phyloP scores from a whole-genome alignment of 2,797 vertebrate genomes.

The Coccyzus lansbergi region DNA sequence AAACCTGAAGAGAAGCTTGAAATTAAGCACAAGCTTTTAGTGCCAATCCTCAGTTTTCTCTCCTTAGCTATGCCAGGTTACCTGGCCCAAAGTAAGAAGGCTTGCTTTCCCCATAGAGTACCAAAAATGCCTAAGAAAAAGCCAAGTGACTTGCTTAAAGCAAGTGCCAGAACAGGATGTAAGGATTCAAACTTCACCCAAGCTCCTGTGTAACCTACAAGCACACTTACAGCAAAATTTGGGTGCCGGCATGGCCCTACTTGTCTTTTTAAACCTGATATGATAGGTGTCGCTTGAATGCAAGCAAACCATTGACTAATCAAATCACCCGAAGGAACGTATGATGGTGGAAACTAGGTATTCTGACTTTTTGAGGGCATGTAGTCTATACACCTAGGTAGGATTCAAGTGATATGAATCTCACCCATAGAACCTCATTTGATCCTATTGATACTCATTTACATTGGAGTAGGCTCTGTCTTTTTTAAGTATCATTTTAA shows the following conservation, averaged over 20 bases:
- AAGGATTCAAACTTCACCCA: neutral
- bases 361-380: neutral
- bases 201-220: neutral
- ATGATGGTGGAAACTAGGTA: neutral
- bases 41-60: neutral
- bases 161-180: neutral
- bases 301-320: neutral
- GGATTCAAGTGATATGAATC: neutral
- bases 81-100: neutral
- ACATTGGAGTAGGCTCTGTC: neutral
- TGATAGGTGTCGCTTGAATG: neutral
- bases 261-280: neutral
- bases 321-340: neutral
- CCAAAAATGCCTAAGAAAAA: neutral
- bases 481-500: neutral
- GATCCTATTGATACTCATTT: neutral
- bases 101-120: neutral
- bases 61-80: neutral
- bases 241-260: neutral
- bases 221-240: neutral
- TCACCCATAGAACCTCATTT: neutral
- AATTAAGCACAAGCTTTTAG: neutral
- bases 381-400: neutral
- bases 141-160: neutral
- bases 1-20: constrained; percentile 14